Evolutionary conservation across 2,797 vertebrate genomes (phyloP).

Genomic region (Calcarius lapponicus): DNA sequence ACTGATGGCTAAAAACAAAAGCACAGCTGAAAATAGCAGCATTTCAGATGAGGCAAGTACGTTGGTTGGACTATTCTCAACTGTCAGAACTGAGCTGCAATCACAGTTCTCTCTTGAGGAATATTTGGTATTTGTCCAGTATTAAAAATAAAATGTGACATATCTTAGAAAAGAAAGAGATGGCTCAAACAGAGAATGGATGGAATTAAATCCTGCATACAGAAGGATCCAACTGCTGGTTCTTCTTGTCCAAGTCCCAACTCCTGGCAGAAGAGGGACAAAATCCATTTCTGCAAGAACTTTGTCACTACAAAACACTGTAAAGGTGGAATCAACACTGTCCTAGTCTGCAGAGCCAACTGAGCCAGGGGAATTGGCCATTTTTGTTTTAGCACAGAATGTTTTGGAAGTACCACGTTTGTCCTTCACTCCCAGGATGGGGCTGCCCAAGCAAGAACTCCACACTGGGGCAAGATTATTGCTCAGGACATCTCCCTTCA

Average conservation of each 20-base stretch:
- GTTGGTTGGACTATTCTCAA: constrained; percentile 1
- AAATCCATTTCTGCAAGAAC: background rate
- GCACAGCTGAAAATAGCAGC: constrained; percentile 38
- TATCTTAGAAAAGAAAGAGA: background rate
- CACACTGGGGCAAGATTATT: background rate
- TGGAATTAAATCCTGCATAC: background rate
- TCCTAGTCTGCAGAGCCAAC: background rate
- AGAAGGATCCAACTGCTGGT: background rate
- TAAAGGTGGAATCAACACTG: background rate
- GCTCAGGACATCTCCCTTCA: background rate
- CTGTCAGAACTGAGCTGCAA: constrained; percentile 30
- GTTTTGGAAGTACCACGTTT: background rate
- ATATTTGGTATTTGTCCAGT: constrained; percentile 27
- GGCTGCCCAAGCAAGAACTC: background rate
- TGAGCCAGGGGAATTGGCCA: background rate
- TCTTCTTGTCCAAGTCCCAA: background rate
- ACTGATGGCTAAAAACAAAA: constrained; percentile 24
- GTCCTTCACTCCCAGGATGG: background rate
- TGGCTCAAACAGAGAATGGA: background rate
- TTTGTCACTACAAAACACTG: background rate
- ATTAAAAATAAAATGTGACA: constrained; percentile 40
- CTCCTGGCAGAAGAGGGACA: background rate
- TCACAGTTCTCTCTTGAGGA: constrained; percentile 30
- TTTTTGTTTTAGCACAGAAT: background rate
- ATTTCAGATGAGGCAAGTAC: constrained; percentile 10